A percentile compares a stretch with the other conserved stretches of the same genome.
Evolutionary conservation across 2,113 vertebrate species (phyloP).

Genomic region (Chlorodrepanis virens): DNA sequence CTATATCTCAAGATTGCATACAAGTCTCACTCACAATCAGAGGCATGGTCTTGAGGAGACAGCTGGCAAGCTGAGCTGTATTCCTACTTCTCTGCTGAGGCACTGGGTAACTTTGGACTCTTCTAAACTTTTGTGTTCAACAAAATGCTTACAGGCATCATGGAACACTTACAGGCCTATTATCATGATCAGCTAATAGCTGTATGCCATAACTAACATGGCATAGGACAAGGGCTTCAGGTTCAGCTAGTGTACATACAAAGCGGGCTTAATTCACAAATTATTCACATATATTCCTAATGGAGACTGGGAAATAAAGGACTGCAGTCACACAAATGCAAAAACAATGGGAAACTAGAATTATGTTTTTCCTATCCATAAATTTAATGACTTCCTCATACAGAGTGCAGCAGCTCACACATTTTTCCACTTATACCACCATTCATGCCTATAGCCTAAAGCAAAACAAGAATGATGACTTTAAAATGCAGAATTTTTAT

Average conservation of each 20-base stretch:
- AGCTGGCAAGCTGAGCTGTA: neutral
- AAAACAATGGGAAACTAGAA: neutral
- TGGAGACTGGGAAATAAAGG: neutral
- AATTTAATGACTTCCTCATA: neutral
- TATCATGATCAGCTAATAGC: neutral
- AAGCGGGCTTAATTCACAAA: neutral
- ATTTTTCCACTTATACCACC: neutral
- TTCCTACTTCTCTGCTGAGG: neutral
- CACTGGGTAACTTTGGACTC: neutral
- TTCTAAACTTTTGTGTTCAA: neutral
- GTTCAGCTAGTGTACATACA: neutral
- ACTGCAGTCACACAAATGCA: neutral
- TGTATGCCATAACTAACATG: neutral
- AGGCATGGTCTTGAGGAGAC: neutral
- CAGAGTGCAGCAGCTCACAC: neutral
- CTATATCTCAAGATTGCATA: neutral
- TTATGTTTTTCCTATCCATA: neutral
- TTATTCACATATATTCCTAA: neutral
- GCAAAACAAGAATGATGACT: neutral
- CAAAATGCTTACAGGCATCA: neutral
- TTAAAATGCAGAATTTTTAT: neutral
- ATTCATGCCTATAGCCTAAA: neutral
- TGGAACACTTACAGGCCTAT: neutral
- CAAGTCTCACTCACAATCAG: neutral
- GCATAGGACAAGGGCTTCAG: neutral